These are phyloP conservation scores for Ectropis grisescens DNA, from an alignment of 1,140 invertebrate genomes.

Conservation along the genomic window DNA sequence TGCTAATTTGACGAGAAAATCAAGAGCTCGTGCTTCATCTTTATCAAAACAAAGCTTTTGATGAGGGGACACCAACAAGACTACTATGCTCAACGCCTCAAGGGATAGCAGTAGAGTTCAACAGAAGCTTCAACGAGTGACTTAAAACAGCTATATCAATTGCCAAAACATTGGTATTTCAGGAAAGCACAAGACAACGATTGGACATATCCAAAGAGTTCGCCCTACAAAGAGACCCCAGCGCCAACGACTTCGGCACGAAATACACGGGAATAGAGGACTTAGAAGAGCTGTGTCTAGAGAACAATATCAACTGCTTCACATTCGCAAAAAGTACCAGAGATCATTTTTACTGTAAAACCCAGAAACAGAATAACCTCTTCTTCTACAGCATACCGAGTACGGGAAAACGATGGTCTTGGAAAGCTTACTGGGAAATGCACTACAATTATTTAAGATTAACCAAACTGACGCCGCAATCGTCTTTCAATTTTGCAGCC, in stretches of 20 bases:
- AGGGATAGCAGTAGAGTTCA: constrained; percentile 16
- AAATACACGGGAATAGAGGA: neutral
- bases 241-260: constrained; percentile 1
- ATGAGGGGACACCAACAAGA: constrained; percentile 15
- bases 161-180: constrained; percentile 13
- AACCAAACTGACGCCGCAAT: constrained; percentile 18
- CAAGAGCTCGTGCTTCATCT: constrained; percentile 14
- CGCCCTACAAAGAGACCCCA: constrained; percentile 2
- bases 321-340: constrained; percentile 12
- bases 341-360: constrained; percentile 13
- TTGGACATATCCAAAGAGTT: constrained; percentile 7
- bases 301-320: constrained; percentile 8
- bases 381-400: constrained; percentile 21
- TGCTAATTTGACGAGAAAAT: constrained; percentile 13
- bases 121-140: constrained; percentile 12
- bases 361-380: constrained; percentile 21
- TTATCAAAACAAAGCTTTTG: constrained; percentile 22
- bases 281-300: constrained; percentile 1
- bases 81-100: constrained; percentile 17
- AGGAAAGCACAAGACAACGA: constrained; percentile 5
- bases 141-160: constrained; percentile 10
- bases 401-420: constrained; percentile 24
- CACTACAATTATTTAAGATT: constrained; percentile 16
- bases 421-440: constrained; percentile 14
- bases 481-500: constrained; percentile 19